Conservation (phyloP, 2,113 vertebrate genomes). For the Furnarius figulus region DNA sequence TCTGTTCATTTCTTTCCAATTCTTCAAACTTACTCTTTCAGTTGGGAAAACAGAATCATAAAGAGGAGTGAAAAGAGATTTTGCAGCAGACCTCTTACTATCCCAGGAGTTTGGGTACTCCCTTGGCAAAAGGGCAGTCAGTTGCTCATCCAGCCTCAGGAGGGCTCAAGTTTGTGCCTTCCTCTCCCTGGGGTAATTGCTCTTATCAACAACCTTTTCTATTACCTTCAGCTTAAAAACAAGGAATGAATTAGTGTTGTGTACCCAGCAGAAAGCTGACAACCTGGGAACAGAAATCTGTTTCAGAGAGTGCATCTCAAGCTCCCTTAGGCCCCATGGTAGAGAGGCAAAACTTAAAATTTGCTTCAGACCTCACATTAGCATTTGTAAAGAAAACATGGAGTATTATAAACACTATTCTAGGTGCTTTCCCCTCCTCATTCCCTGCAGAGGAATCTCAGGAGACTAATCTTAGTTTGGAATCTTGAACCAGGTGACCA, state of each 20-base stretch:
- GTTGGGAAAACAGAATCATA: neutral
- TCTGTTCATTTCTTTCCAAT: neutral
- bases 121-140: fast-evolving
- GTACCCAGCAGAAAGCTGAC: neutral
- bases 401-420: neutral
- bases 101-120: neutral
- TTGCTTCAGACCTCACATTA: neutral
- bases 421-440: neutral
- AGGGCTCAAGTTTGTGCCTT: neutral
- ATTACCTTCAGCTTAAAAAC: neutral
- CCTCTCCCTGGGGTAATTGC: fast-evolving
- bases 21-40: neutral
- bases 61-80: neutral
- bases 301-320: neutral
- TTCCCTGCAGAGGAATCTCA: neutral
- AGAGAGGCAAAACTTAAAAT: neutral
- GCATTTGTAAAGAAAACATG: neutral
- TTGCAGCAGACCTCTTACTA: neutral
- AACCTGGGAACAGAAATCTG: neutral
- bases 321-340: fast-evolving
- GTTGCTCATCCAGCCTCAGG: neutral
- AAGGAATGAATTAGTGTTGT: fast-evolving
- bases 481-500: neutral
- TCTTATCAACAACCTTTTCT: neutral
- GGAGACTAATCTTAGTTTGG: neutral